Evolutionary conservation across 2,113 vertebrate genomes (phyloP), one percentile per base, ranked within the genome.

Genomic region (cattle (Bos taurus)): DNA sequence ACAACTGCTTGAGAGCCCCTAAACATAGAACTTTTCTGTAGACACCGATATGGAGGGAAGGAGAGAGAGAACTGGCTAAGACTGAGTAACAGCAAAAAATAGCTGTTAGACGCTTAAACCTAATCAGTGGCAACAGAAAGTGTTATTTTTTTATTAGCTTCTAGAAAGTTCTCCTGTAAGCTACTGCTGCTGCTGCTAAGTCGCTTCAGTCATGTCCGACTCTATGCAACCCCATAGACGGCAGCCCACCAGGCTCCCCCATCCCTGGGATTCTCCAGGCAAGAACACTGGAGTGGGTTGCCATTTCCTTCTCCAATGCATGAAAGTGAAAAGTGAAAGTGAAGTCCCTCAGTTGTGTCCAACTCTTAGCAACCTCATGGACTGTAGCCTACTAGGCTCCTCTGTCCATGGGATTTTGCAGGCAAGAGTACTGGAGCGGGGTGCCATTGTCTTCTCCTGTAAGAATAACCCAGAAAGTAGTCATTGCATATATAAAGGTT

Each of bases 151-250:
- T 33, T 71, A 43, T 78, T 84, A 78, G 19, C 54, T 88, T 46
- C 43, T 43, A 80, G 9, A 67, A 93, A 92, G 43, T 56, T 77
- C 67, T 77, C 43, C 56, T 50, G 5, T n/a, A 80, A 92, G 43
- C 33, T n/a, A 7, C 62, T 67, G 33, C 17, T 64, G 62, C 62
- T n/a, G 62, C 62, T 67, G 62, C 62, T n/a, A 64, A 64, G 62
- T 67, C 3, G 0, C 33, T n/a, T 67, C 33, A 64, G 62, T 64
- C 4, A 0, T n/a, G 33, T 19, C 33, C 8, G 2, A 67, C 62
- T 67, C 62, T 67, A 4, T n/a, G 62, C 2, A 0, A 67, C 33
- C 62, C 33, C 33, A n/a, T 10, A n/a, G 64, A 19, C 0, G 0
- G 64, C 64, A n/a, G 16, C 64, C 64, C 64, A 67, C 64, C 64